Evolutionary conservation across 2,888 invertebrate genomes (phyloP).

Genomic region (Boloria selene): DNA sequence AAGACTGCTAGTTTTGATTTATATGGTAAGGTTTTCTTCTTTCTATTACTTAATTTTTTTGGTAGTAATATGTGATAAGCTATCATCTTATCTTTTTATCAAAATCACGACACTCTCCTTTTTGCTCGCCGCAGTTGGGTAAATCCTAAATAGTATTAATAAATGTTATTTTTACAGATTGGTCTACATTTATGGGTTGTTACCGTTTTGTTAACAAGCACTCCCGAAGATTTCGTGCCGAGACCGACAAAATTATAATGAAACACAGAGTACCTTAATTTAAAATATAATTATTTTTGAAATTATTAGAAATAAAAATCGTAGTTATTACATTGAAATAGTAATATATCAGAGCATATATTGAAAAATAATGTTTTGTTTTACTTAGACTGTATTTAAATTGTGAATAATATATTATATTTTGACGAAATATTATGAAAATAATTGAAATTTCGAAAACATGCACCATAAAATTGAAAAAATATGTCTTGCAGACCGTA

Average conservation of each 20-base stretch:
- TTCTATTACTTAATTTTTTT: neutral
- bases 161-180: slow-evolving; percentile 68
- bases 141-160: neutral
- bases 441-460: too few species aligned
- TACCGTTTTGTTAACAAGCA: slow-evolving; percentile 88
- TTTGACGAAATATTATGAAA: too few species aligned
- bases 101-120: neutral
- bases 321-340: slow-evolving; percentile 6
- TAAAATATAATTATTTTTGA: slow-evolving; percentile 20
- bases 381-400: too few species aligned
- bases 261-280: slow-evolving; percentile 32
- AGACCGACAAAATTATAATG: slow-evolving; percentile 52
- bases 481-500: too few species aligned
- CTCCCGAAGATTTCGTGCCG: slow-evolving; percentile 70
- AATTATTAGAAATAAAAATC: neutral
- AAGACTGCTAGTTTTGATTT: slow-evolving; percentile 90
- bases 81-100: too few species aligned
- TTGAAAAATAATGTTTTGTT: too few species aligned
- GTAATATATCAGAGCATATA: neutral
- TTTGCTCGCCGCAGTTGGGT: too few species aligned
- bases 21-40: slow-evolving; percentile 84
- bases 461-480: too few species aligned
- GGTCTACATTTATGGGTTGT: slow-evolving; percentile 92
- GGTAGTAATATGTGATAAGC: too few species aligned
- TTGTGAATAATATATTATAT: too few species aligned